Percentiles rank a stretch among this genome's conserved stretches.
Evolutionary conservation across 2,888 invertebrate species (phyloP).

Genomic region (Mythimna lalbum): DNA sequence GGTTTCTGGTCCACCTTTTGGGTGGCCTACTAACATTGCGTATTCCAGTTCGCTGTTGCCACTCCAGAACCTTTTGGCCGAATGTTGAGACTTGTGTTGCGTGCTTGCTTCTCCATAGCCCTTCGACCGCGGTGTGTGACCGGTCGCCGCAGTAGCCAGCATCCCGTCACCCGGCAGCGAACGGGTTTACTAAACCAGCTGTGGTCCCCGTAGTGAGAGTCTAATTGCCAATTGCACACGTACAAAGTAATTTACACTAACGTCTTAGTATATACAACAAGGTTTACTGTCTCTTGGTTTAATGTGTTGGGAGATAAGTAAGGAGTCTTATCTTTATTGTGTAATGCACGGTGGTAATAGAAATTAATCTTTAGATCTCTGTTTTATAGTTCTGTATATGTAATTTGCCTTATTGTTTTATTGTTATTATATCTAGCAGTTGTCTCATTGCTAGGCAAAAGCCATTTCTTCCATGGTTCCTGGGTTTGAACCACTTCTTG

Average conservation of each 20-base stretch:
- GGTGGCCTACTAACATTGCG: no score
- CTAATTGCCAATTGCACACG: conserved; percentile 11
- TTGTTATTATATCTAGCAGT: no score
- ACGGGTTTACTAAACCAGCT: conserved; percentile 18
- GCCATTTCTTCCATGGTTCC: no score
- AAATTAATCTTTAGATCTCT: conserved; percentile 14
- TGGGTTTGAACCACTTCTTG: no score
- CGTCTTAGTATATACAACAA: neutral
- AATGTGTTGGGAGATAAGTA: conserved; percentile 21
- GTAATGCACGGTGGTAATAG: neutral
- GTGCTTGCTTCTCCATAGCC: neutral
- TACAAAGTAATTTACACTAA: conserved; percentile 3
- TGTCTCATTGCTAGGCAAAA: no score
- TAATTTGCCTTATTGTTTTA: no score
- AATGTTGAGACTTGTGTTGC: neutral
- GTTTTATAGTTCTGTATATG: no score
- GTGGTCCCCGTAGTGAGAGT: conserved; percentile 1
- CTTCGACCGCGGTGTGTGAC: neutral
- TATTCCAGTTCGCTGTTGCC: no score
- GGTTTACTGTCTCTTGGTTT: conserved; percentile 3
- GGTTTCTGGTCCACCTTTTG: no score
- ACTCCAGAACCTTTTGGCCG: no score
- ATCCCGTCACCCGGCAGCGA: neutral
- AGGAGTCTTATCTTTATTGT: conserved; percentile 26
- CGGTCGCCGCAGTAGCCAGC: neutral